Percentiles rank a stretch among this genome's conserved stretches.
Conservation (phyloP, 2,797 vertebrate species). For the Alosa sapidissima region DNA sequence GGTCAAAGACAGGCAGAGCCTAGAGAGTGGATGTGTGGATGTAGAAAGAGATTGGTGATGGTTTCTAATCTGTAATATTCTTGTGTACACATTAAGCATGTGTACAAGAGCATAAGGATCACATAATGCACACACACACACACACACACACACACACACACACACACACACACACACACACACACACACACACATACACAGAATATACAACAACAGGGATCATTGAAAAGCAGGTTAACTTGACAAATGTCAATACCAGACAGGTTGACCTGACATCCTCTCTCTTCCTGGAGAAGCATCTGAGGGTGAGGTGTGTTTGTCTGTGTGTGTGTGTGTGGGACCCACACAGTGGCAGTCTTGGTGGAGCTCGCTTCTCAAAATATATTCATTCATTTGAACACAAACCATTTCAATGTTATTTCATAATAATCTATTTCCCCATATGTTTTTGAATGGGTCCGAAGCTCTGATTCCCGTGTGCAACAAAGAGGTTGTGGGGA, state of each 20-base stretch:
- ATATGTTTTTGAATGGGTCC: neutral
- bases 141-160: too few relatives aligned
- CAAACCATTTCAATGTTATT: too few relatives aligned
- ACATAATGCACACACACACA: neutral
- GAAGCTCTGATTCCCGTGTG: neutral
- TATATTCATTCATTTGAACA: neutral
- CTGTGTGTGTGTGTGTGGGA: neutral
- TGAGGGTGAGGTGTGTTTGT: conserved; percentile 28
- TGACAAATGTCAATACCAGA: neutral
- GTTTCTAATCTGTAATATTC: neutral
- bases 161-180: neutral
- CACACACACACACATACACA: conserved; percentile 18
- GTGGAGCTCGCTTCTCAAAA: neutral
- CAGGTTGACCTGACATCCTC: conserved; percentile 52
- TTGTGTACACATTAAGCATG: neutral
- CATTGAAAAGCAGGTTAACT: neutral
- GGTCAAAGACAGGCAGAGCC: neutral
- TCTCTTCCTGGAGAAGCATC: conserved; percentile 55
- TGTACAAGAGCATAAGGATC: neutral
- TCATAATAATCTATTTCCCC: too few relatives aligned
- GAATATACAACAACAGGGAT: conserved; percentile 7
- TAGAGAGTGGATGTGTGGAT: neutral
- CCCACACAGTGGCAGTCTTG: neutral
- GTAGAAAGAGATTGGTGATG: neutral
- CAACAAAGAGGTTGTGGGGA: neutral